Evolutionary conservation across 2,113 vertebrate species (phyloP).

Genomic region (Hippopotamus amphibius): DNA sequence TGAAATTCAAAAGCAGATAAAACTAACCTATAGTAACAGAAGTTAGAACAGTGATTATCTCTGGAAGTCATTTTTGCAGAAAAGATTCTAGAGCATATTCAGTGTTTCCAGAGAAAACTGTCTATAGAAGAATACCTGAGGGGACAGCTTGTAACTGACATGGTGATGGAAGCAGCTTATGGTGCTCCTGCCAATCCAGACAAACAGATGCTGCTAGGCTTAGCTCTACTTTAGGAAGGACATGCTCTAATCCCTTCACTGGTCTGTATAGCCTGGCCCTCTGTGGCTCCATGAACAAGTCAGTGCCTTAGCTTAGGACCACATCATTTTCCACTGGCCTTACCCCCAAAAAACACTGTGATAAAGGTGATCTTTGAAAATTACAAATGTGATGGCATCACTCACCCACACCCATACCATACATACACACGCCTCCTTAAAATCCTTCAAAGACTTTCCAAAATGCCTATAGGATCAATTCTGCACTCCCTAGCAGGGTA

Average conservation of each 20-base stretch:
- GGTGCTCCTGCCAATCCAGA: not conserved
- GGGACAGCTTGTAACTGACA: not conserved
- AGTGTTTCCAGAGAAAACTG: not conserved
- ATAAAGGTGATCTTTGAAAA: not conserved
- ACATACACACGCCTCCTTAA: not conserved
- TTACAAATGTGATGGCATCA: not conserved
- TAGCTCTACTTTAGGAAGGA: not conserved
- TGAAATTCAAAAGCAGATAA: constrained; percentile 31
- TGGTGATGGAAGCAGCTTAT: not conserved
- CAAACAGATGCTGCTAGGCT: not conserved
- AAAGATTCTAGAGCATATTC: not conserved
- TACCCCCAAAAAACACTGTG: not conserved
- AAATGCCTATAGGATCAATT: not conserved
- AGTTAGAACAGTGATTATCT: constrained; percentile 3
- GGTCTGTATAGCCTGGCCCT: not conserved
- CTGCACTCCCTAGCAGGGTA: not conserved
- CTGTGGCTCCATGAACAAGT: not conserved
- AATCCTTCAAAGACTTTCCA: not conserved
- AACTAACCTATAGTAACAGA: constrained; percentile 9
- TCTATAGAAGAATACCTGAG: not conserved
- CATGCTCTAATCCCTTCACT: not conserved
- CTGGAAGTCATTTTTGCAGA: constrained; percentile 35
- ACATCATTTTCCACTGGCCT: not conserved
- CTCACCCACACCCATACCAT: not conserved
- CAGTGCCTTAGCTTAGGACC: not conserved